A percentile compares a stretch with the other conserved stretches of the same genome.
These are phyloP conservation scores for Lepetodrilus schrolli DNA, from an alignment of 2,888 invertebrate genomes.

Conservation along the genomic window DNA sequence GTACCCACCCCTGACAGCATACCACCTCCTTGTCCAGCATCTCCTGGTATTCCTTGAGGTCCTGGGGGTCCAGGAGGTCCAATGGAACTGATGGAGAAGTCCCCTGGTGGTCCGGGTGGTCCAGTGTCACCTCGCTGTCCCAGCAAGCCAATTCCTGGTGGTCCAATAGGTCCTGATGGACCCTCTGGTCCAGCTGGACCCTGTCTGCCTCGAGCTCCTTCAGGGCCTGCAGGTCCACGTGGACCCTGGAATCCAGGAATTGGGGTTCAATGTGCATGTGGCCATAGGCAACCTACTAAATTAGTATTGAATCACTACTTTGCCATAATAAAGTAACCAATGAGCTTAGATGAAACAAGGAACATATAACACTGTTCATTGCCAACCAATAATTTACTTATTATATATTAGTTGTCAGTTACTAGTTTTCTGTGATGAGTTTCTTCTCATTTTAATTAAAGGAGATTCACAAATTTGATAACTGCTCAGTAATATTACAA, in stretches of 20 bases:
- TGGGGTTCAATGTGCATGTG: too few relatives aligned
- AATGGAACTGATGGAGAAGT: constrained; percentile 32
- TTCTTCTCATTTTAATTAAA: too few relatives aligned
- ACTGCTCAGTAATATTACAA: too few relatives aligned
- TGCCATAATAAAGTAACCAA: background rate
- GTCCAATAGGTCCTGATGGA: constrained; percentile 51
- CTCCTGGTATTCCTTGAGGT: constrained; percentile 46
- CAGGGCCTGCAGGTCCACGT: constrained; percentile 45
- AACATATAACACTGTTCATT: too few relatives aligned
- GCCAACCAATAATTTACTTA: too few relatives aligned
- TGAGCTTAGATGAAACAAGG: too few relatives aligned
- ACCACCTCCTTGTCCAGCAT: constrained; percentile 26
- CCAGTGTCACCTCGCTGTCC: constrained; percentile 51
- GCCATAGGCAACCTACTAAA: background rate
- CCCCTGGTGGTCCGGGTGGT: constrained; percentile 50
- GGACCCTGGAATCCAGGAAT: too few relatives aligned
- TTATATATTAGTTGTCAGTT: too few relatives aligned
- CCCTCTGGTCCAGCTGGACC: constrained; percentile 44
- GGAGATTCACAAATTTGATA: too few relatives aligned
- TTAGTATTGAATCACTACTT: background rate
- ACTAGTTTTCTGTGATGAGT: too few relatives aligned
- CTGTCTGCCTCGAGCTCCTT: constrained; percentile 36
- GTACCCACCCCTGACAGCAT: constrained; percentile 30
- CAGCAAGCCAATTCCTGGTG: constrained; percentile 33
- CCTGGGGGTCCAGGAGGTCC: constrained; percentile 66